These are phyloP conservation scores for Drosophila jambulina DNA, from an alignment of 1,140 invertebrate genomes.

Conservation along the genomic window DNA sequence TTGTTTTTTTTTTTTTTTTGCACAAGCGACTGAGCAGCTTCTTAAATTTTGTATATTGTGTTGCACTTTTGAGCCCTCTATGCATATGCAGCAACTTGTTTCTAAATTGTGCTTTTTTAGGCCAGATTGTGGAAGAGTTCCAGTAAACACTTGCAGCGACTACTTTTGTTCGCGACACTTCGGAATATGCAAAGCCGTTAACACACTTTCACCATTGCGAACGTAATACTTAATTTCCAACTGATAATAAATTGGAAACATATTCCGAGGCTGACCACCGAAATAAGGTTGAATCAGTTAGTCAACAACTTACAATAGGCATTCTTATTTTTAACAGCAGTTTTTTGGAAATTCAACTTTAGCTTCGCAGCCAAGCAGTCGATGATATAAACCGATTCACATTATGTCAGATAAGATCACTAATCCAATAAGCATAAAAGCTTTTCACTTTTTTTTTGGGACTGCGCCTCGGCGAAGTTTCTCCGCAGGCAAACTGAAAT, in stretches of 20 bases:
- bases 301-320: background rate
- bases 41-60: slow-evolving; percentile 23
- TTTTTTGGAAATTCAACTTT: background rate
- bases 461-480: slow-evolving; percentile 35
- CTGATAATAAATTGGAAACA: slow-evolving; percentile 40
- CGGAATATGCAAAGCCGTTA: slow-evolving; percentile 63
- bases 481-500: slow-evolving; percentile 47
- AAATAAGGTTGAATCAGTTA: background rate
- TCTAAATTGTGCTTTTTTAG: slow-evolving; percentile 4
- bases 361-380: slow-evolving; percentile 3
- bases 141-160: slow-evolving; percentile 25
- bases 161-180: slow-evolving; percentile 44
- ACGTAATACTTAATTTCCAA: slow-evolving; percentile 66
- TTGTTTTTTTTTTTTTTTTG: background rate
- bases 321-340: slow-evolving; percentile 13
- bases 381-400: slow-evolving; percentile 26
- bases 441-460: slow-evolving; percentile 51
- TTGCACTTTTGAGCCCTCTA: slow-evolving; percentile 47
- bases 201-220: slow-evolving; percentile 76
- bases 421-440: slow-evolving; percentile 16
- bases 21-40: too few species aligned
- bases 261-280: background rate
- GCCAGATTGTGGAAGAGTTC: slow-evolving; percentile 1
- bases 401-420: slow-evolving; percentile 23
- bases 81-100: slow-evolving; percentile 34